phyloP scores from a whole-genome alignment of 2,888 invertebrate species.

The Drosophila pseudotakahashii region DNA sequence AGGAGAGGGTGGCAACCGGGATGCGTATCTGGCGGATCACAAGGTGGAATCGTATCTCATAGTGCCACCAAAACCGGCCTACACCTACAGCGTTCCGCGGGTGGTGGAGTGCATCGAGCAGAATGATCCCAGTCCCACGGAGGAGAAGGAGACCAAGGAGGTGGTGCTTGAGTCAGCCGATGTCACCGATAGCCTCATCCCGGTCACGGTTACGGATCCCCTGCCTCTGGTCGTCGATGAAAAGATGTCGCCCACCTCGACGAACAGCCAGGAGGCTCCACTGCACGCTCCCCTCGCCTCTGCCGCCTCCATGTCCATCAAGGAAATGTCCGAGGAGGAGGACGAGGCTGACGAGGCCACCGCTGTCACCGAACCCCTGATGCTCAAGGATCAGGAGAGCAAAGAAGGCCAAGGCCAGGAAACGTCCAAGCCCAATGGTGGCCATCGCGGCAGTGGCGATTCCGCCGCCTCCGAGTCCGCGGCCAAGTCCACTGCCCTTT shows the following conservation, averaged over 20 bases:
- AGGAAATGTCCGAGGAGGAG: slow-evolving; percentile 80
- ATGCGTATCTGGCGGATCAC: slow-evolving; percentile 93
- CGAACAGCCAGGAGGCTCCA: slow-evolving; percentile 69
- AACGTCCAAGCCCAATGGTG: slow-evolving; percentile 27
- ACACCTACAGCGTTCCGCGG: slow-evolving; percentile 76
- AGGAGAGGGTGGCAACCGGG: slow-evolving; percentile 92
- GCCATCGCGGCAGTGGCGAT: slow-evolving; percentile 69
- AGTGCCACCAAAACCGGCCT: slow-evolving; percentile 88
- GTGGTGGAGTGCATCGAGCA: slow-evolving; percentile 77
- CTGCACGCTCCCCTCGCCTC: slow-evolving; percentile 67
- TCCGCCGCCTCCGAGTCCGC: slow-evolving; percentile 61
- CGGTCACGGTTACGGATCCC: slow-evolving; percentile 44
- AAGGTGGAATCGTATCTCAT: slow-evolving; percentile 95
- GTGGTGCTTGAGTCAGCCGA: slow-evolving; percentile 52
- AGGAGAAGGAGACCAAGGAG: slow-evolving; percentile 2
- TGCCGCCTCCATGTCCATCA: slow-evolving; percentile 79
- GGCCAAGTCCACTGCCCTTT: slow-evolving; percentile 79
- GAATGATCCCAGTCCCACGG: slow-evolving; percentile 47
- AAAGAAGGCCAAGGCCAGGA: slow-evolving; percentile 37
- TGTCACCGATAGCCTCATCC: slow-evolving; percentile 73
- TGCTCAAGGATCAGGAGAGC: slow-evolving; percentile 50
- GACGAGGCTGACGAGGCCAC: slow-evolving; percentile 69
- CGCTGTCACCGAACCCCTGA: slow-evolving; percentile 56
- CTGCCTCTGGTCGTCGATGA: slow-evolving; percentile 44
- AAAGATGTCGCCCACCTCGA: slow-evolving; percentile 68